Conservation (phyloP, 2,888 invertebrate genomes). For the Parnassius glacialis region DNA sequence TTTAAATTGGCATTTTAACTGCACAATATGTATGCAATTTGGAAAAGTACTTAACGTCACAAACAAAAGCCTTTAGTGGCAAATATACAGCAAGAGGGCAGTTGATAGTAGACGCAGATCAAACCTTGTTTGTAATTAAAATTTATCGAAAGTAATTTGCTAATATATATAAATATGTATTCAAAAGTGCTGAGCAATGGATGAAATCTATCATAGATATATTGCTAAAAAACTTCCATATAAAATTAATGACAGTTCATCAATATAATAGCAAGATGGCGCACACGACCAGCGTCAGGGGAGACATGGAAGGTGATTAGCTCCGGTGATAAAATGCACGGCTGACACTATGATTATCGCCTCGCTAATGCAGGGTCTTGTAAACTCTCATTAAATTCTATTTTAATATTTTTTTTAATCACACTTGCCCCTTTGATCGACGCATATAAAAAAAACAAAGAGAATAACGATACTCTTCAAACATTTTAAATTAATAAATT, state of each 20-base stretch:
- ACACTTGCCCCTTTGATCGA: slow-evolving; percentile 6
- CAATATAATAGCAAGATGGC: slow-evolving; percentile 45
- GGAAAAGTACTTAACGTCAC: too few relatives aligned
- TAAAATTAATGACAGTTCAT: slow-evolving; percentile 51
- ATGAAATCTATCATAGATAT: background rate
- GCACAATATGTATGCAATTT: background rate
- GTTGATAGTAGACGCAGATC: too few relatives aligned
- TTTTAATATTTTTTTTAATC: slow-evolving; percentile 38
- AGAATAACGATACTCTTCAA: too few relatives aligned
- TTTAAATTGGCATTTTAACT: background rate
- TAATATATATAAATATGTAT: too few relatives aligned
- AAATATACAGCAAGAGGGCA: too few relatives aligned
- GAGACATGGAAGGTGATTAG: slow-evolving; percentile 51
- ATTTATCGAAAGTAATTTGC: too few relatives aligned
- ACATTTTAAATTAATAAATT: too few relatives aligned
- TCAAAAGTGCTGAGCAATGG: background rate
- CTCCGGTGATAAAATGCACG: slow-evolving; percentile 75
- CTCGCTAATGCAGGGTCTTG: slow-evolving; percentile 35
- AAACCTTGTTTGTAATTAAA: too few relatives aligned
- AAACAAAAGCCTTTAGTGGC: too few relatives aligned
- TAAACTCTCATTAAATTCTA: slow-evolving; percentile 57
- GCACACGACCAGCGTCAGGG: slow-evolving; percentile 5
- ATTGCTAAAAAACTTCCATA: slow-evolving; percentile 26
- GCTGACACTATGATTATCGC: slow-evolving; percentile 66
- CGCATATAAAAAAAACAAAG: too few relatives aligned